Percentiles rank a stretch among this genome's conserved stretches.
Conservation (phyloP, 2,888 invertebrate genomes). For the Drosophila prostipennis region DNA sequence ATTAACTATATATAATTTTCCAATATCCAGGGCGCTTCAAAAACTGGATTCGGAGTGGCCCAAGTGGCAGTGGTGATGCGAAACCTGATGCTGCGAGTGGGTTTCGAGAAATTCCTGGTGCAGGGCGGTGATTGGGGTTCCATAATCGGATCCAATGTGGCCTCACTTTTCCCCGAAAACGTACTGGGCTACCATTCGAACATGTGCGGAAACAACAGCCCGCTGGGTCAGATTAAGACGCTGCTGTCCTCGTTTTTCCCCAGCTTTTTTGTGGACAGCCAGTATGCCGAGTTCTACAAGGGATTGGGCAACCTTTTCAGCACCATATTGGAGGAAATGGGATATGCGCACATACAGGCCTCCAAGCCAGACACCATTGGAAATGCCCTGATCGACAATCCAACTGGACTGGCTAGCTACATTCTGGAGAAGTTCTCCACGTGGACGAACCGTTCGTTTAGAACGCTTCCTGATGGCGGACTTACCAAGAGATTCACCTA, state of each 20-base stretch:
- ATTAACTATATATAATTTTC: background rate
- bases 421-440: constrained; percentile 94
- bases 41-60: constrained; percentile 81
- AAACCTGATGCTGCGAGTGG: constrained; percentile 89
- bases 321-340: constrained; percentile 84
- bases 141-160: constrained; percentile 86
- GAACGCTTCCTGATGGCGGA: constrained; percentile 87
- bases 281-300: constrained; percentile 85
- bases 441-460: constrained; percentile 87
- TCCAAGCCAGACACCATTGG: constrained; percentile 96
- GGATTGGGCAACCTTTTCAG: constrained; percentile 79
- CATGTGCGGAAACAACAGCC: constrained; percentile 85
- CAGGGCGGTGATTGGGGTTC: constrained; percentile 95
- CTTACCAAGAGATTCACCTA: constrained; percentile 86
- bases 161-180: constrained; percentile 87
- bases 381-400: constrained; percentile 84
- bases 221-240: constrained; percentile 79
- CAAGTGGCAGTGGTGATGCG: constrained; percentile 86
- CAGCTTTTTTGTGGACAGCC: constrained; percentile 85
- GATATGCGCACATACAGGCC: constrained; percentile 91
- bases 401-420: constrained; percentile 94
- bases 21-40: constrained; percentile 71
- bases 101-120: constrained; percentile 87
- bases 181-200: constrained; percentile 87
- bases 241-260: constrained; percentile 86